Percentiles rank a stretch among this genome's conserved stretches.
These are phyloP conservation scores for Leptestheria dahalacensis DNA, from an alignment of 1,140 invertebrate species.

Conservation along the genomic window DNA sequence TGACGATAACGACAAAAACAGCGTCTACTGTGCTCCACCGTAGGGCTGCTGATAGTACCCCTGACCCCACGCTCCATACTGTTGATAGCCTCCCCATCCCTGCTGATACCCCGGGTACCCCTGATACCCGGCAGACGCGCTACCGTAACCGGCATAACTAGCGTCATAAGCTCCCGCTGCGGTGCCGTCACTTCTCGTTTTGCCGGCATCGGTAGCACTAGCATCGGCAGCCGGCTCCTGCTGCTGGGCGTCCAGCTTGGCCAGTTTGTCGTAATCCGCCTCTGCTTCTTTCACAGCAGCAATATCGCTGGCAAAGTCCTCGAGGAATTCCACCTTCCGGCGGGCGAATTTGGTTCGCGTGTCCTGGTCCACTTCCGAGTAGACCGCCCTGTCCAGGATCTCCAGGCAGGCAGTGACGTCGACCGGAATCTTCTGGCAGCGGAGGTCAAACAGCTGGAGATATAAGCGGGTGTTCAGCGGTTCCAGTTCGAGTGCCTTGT, in stretches of 20 bases:
- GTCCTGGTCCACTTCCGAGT: constrained; percentile 50
- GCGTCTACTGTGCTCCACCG: background rate
- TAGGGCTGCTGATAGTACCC: background rate
- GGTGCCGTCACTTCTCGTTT: background rate
- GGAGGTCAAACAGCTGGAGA: constrained; percentile 77
- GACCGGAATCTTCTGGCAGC: constrained; percentile 53
- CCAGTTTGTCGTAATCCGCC: constrained; percentile 3
- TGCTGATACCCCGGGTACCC: constrained; percentile 7
- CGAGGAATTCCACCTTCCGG: constrained; percentile 72
- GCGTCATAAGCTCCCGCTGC: background rate
- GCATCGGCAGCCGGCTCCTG: background rate
- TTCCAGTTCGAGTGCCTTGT: constrained; percentile 44
- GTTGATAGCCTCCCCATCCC: constrained; percentile 10
- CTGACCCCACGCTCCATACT: constrained; percentile 2
- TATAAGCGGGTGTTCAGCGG: constrained; percentile 51
- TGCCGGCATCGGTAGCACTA: background rate
- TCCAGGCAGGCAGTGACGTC: constrained; percentile 49
- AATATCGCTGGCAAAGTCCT: constrained; percentile 32
- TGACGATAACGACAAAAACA: too few species aligned
- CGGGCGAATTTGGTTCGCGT: constrained; percentile 73
- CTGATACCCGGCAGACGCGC: background rate
- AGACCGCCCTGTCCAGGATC: constrained; percentile 55
- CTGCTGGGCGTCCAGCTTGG: background rate
- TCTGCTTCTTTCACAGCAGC: background rate
- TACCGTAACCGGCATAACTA: background rate